Percentiles rank a stretch among this genome's conserved stretches.
Evolutionary conservation across 2,113 vertebrate genomes (phyloP).

Genomic region (Columba janthina): DNA sequence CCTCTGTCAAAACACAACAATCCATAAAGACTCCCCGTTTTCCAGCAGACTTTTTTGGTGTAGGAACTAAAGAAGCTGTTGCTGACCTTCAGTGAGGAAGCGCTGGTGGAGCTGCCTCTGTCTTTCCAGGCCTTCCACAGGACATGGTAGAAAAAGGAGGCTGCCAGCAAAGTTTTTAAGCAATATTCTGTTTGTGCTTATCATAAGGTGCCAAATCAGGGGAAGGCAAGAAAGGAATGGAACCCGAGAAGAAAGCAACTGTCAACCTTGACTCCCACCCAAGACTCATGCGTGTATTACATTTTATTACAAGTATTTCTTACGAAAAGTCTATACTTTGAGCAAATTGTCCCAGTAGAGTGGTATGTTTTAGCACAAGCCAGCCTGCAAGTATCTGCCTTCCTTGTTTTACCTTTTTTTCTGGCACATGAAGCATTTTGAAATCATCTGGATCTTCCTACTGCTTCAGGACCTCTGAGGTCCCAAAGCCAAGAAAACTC

Average conservation of each 20-base stretch:
- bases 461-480: not conserved
- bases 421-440: not conserved
- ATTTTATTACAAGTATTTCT: conserved; percentile 22
- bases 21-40: not conserved
- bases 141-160: not conserved
- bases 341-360: not conserved
- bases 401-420: conserved; percentile 14
- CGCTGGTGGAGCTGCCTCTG: not conserved
- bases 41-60: not conserved
- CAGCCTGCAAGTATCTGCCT: not conserved
- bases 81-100: not conserved
- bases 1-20: not conserved
- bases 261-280: conserved; percentile 15
- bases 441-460: conserved; percentile 25
- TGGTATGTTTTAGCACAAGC: accelerated
- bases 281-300: not conserved
- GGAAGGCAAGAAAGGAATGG: not conserved
- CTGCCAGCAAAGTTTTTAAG: not conserved
- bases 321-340: not conserved
- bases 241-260: conserved; percentile 15
- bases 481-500: not conserved
- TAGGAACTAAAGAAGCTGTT: not conserved
- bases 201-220: not conserved
- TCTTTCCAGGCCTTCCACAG: not conserved
- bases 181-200: not conserved